phyloP scores from a whole-genome alignment of 2,888 invertebrate species.

The Tyria jacobaeae region DNA sequence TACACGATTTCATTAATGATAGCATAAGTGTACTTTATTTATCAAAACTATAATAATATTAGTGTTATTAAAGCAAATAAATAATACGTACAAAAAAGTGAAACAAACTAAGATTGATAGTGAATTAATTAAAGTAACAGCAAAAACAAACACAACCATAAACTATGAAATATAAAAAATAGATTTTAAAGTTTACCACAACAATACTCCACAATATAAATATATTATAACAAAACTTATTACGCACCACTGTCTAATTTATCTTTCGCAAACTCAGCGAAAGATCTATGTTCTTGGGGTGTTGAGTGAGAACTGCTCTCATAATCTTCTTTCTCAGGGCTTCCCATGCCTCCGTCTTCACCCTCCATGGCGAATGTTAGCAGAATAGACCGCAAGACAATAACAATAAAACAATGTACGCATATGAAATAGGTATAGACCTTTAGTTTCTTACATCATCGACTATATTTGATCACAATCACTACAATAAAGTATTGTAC shows the following conservation, averaged over 20 bases:
- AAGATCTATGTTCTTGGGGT: conserved; percentile 80
- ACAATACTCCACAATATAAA: neutral
- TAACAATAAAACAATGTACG: conserved; percentile 62
- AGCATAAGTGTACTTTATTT: too few species aligned
- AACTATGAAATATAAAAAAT: too few species aligned
- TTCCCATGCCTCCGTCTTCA: conserved; percentile 68
- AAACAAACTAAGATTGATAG: neutral
- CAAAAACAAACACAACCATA: neutral
- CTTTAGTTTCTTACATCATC: conserved; percentile 85
- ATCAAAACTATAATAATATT: too few species aligned
- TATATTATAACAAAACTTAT: neutral
- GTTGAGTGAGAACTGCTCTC: conserved; percentile 80
- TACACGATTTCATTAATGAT: too few species aligned
- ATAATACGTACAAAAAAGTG: neutral
- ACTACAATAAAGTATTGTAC: conserved; percentile 24
- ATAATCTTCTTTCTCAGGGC: conserved; percentile 74
- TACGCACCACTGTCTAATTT: conserved; percentile 80
- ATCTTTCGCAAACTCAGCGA: conserved; percentile 83
- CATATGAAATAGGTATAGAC: conserved; percentile 58
- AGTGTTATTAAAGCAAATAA: too few species aligned
- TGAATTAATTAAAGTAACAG: neutral
- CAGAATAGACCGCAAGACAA: conserved; percentile 50
- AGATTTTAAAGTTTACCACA: neutral
- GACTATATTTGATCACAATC: conserved; percentile 63
- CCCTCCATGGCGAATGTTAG: conserved; percentile 68